Conservation (phyloP, 2,113 vertebrate species). For the Apus apus region DNA sequence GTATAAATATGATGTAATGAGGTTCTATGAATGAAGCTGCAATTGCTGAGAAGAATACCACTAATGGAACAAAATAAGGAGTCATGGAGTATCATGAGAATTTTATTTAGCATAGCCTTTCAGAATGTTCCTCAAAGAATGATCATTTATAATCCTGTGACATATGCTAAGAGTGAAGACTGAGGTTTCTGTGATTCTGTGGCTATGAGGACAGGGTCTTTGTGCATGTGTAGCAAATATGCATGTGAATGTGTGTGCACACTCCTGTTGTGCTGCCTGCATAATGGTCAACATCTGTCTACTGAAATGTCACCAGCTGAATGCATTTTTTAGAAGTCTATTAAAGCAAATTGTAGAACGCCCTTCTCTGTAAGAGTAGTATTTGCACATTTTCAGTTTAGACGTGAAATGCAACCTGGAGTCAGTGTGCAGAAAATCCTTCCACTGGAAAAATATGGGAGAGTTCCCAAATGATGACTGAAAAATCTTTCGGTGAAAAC, state of each 20-base stretch:
- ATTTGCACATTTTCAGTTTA: background rate
- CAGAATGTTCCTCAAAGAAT: conserved; percentile 51
- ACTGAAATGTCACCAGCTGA: background rate
- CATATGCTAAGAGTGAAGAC: background rate
- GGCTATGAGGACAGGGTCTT: background rate
- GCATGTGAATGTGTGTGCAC: background rate
- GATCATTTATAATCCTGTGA: conserved; percentile 51
- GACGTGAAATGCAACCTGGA: background rate
- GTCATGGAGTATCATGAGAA: conserved; percentile 9
- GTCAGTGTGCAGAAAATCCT: background rate
- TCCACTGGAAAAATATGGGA: background rate
- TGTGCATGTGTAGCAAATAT: background rate
- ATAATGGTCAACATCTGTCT: background rate
- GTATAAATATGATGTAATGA: background rate
- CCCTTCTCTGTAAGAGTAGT: background rate
- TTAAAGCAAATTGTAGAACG: background rate
- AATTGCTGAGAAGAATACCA: conserved; percentile 24
- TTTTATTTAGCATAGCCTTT: conserved; percentile 47
- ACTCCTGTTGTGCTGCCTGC: background rate
- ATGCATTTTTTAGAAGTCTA: background rate
- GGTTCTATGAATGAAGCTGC: background rate
- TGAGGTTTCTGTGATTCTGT: background rate
- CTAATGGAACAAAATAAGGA: conserved; percentile 45
- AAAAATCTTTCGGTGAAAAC: background rate
- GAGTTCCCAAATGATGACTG: background rate